Base-by-base conservation (phyloP, 1,140 invertebrate species). In the Saccostrea glomerata region DNA sequence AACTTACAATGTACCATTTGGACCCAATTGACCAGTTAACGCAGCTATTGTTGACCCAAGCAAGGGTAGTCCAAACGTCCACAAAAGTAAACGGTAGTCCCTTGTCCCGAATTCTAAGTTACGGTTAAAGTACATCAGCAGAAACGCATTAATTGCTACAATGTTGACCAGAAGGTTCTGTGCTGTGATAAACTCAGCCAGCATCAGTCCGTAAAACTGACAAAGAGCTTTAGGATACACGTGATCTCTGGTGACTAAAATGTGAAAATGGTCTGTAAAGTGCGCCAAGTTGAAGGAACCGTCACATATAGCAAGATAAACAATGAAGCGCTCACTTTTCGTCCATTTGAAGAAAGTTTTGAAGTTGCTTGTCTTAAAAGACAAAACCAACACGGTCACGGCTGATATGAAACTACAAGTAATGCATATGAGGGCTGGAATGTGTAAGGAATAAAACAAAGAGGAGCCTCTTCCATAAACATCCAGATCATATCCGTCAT, bases 301-400 rank as follows among this genome's bases (percentile, higher is more conserved):
- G 56, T 91, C 90, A 86, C 90, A 91, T 0, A 89, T 2, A 23
- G 90, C 90, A 30, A 91, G 82, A 85, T 91, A 91, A 13, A 91
- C 87, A 15, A 91, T 87, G 47, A 91, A 91, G 54, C 90, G 82
- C 63, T 91, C 90, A 60, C 90, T 91, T 82, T 88, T 91, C 5
- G 88, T 73, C 90, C 90, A 91, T 2, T 36, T 77, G 60, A 91
- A 91, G 40, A 91, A 91, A 5, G 66, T 85, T 60, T 23, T 82
- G 17, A 30, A 88, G 47, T 86, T 89, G 3, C 87, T 84, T 13
- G 82, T 54, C 54, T 73, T 88, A 58, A 89, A 91, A 7, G 90
- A 91, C 40, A 88, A 70, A 20, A 87, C 66, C 40, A 91, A 82
- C 6, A 87, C 85, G 12, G 55, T 54, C 5, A 89, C 70, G 30